Conservation (phyloP, 2,888 invertebrate genomes). For the Hedychridium roseum region DNA sequence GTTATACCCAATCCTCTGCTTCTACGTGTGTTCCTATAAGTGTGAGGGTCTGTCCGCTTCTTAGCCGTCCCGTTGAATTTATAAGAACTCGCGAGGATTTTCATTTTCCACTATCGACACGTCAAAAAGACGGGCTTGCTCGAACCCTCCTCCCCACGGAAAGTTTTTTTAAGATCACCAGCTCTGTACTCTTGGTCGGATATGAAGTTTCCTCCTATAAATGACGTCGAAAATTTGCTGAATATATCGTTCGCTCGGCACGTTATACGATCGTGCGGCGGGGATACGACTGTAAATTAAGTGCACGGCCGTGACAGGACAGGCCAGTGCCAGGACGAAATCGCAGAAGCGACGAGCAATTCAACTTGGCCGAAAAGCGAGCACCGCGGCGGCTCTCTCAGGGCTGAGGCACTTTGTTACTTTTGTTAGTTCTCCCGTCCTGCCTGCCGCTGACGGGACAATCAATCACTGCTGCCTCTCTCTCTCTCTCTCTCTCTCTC, state of each 20-base stretch:
- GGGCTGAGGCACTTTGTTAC: conserved; percentile 51
- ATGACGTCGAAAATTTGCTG: too few relatives aligned
- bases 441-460: conserved; percentile 59
- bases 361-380: conserved; percentile 46
- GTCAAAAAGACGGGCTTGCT: too few relatives aligned
- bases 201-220: too few relatives aligned
- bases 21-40: background rate
- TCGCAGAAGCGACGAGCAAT: conserved; percentile 36
- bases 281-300: too few relatives aligned
- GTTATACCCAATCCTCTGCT: conserved; percentile 49
- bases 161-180: too few relatives aligned
- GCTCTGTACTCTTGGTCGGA: too few relatives aligned
- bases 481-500: background rate
- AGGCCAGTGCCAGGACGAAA: too few relatives aligned
- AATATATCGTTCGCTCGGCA: too few relatives aligned
- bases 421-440: conserved; percentile 52
- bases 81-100: background rate
- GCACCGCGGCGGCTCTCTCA: conserved; percentile 19
- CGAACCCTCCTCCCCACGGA: too few relatives aligned
- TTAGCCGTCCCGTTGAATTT: background rate
- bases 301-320: too few relatives aligned
- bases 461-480: conserved; percentile 57
- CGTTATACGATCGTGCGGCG: too few relatives aligned
- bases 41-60: conserved; percentile 1
- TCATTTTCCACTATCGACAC: too few relatives aligned